phyloP scores from a whole-genome alignment of 30 jellyfish, hydroid and myxozoan genomes.

The Mastigias papua region DNA sequence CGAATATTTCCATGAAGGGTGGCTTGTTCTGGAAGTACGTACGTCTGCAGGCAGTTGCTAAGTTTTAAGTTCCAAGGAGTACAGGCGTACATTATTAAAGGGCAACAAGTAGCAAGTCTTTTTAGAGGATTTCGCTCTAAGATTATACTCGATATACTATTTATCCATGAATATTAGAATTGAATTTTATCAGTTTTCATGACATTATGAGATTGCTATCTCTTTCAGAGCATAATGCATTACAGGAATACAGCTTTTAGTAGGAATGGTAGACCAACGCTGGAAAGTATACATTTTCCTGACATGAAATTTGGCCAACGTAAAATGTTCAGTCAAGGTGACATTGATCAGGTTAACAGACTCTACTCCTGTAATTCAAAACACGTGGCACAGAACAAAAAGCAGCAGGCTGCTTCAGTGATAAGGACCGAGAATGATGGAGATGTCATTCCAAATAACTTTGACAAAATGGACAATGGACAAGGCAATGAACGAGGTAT shows the following conservation, averaged over 20 bases:
- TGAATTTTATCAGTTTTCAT: no score
- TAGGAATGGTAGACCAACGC: conserved; percentile 83
- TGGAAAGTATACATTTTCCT: conserved; percentile 58
- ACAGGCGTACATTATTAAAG: no score
- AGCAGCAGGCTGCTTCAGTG: neutral
- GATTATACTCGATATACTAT: no score
- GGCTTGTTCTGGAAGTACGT: no score
- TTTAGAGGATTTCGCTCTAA: no score
- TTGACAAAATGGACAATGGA: neutral
- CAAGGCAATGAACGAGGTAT: no score
- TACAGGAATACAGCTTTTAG: conserved; percentile 94
- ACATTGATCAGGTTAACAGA: conserved; percentile 81
- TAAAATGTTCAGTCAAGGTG: conserved; percentile 79
- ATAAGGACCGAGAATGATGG: neutral
- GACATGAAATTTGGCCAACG: conserved; percentile 92
- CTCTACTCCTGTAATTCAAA: conserved; percentile 66
- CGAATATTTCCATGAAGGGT: no score
- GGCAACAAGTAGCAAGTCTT: no score
- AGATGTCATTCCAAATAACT: conserved; percentile 12
- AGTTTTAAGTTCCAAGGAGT: no score
- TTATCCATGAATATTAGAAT: no score
- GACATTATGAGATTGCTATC: no score
- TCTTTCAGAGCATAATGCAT: conserved; percentile 94
- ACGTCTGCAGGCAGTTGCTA: no score
- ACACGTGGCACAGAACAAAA: neutral